Conservation (phyloP, 2,113 vertebrate species). For the Myrmecophaga tridactyla region DNA sequence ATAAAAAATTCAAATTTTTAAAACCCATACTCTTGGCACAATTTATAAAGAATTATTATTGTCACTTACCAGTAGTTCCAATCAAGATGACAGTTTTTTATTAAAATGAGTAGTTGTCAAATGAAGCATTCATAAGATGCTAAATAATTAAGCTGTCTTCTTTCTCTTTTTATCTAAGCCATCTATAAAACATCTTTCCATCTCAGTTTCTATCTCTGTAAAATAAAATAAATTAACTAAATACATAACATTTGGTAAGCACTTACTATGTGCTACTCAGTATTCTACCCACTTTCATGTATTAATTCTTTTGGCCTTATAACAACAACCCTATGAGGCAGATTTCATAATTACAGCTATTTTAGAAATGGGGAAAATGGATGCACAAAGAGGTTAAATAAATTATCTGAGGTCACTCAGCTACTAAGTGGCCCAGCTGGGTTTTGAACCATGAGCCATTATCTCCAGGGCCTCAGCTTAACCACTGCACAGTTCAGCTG, state of each 20-base stretch:
- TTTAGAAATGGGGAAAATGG: background rate
- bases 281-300: background rate
- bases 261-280: background rate
- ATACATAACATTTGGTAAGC: background rate
- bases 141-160: background rate
- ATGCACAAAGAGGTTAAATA: background rate
- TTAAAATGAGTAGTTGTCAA: background rate
- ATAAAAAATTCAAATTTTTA: background rate
- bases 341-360: background rate
- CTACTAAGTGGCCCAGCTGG: background rate
- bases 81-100: background rate
- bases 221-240: background rate
- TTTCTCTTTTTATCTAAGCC: background rate
- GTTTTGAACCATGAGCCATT: background rate
- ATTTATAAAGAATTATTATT: background rate
- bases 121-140: background rate
- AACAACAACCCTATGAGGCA: background rate
- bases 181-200: background rate
- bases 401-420: background rate
- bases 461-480: background rate
- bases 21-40: background rate
- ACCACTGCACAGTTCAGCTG: background rate
- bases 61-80: background rate
- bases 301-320: background rate
- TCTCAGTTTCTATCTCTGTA: background rate